These are phyloP conservation scores for Haliclona indistincta DNA, from an alignment of 37 sponge, comb jelly and placozoan species.

Conservation along the genomic window DNA sequence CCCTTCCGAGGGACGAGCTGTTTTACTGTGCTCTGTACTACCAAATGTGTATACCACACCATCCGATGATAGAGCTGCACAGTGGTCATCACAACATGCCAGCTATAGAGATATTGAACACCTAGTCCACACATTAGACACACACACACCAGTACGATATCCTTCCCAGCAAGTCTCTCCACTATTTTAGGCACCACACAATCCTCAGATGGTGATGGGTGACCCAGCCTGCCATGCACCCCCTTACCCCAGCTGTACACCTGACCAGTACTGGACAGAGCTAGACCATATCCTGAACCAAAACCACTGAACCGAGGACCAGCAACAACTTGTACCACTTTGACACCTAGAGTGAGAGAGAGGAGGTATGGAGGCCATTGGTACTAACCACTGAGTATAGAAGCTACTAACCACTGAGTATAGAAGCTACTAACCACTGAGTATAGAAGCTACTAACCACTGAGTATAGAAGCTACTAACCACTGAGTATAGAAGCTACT, in stretches of 20 bases:
- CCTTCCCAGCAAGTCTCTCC: conserved; percentile 56
- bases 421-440: no score
- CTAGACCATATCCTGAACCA: conserved; percentile 78
- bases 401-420: no score
- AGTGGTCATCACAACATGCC: conserved; percentile 71
- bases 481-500: no score
- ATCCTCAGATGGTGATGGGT: conserved; percentile 60
- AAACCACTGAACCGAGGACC: conserved; percentile 40
- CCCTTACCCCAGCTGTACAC: conserved; percentile 81
- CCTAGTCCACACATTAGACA: background rate
- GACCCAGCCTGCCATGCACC: conserved; percentile 74
- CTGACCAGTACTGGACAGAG: conserved; percentile 69
- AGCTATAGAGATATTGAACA: conserved; percentile 30
- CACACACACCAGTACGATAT: conserved; percentile 51
- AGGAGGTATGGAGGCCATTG: no score
- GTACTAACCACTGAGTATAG: no score
- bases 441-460: no score
- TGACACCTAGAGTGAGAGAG: conserved; percentile 52
- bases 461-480: no score
- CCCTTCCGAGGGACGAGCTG: conserved; percentile 34
- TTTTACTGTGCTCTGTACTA: conserved; percentile 54
- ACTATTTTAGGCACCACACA: conserved; percentile 60
- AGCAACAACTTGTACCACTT: conserved; percentile 55
- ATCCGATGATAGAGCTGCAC: conserved; percentile 60
- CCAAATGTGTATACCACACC: conserved; percentile 84